Base-by-base conservation (phyloP, 2,797 vertebrate species). In the Petrocephalus schoutedeni region DNA sequence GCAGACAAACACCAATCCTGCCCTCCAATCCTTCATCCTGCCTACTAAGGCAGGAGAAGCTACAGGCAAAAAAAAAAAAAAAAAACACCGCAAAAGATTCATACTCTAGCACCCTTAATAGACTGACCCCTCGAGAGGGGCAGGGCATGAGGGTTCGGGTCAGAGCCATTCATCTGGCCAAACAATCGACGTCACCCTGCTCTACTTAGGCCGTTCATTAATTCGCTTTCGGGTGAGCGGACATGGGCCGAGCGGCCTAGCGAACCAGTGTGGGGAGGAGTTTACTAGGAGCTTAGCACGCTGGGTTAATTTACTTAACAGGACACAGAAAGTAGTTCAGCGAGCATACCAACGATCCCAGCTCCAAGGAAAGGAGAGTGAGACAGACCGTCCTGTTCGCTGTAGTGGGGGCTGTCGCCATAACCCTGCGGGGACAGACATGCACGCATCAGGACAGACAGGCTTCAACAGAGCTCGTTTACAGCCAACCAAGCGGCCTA, bases 311-410 rank as follows among this genome's bases (percentile, higher is more conserved):
- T 57, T 57, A 14, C 67, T 12, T 59, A 12, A 56, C 49, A 58
- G 28, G 3, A 53, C 1, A 36, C 45, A 54, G 64, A 2, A 10
- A 10, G 8, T 2, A 59, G 32, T 23, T 19, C 32, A 59, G 74
- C 80, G 28, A 77, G 92, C 96, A 95, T 89, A 98, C 98, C 98
- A 90, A 95, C 95, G 4, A 98, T 95, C 67, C 97, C 97, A 4
- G 97, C 92, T 89, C 96, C 96, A 92, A 97, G 97, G 92, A 98
- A 95, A 0, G 97, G 91, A 0, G 97, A 95, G 0, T 97, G 95
- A 87, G 95, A 92, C 86, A 97, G 92, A 41, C 96, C 95, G 87
- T 97, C 94, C 87, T 96, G 96, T 28, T 98, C 97, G 0, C 91
- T 88, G 58, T 98, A 99, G 93, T 97, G 96, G 51, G 95, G 83